Evolutionary conservation across 1,140 invertebrate species (phyloP).

Genomic region (Calosoma granatense): DNA sequence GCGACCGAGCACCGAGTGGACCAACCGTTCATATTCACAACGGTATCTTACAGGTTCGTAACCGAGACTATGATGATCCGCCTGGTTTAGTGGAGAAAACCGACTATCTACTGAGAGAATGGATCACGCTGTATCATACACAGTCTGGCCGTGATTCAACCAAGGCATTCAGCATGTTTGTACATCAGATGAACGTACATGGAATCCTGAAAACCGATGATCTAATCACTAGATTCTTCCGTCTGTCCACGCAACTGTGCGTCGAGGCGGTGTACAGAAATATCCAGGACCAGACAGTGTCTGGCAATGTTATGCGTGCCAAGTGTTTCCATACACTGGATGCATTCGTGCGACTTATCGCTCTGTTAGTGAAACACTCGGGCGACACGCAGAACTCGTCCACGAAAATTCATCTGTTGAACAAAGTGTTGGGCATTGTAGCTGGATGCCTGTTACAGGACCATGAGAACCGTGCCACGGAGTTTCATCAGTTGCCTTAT

Average conservation of each 20-base stretch:
- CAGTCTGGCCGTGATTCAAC: conserved; percentile 73
- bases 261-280: conserved; percentile 87
- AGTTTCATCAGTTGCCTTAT: conserved; percentile 96
- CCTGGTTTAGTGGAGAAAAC: conserved; percentile 91
- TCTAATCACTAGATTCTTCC: conserved; percentile 93
- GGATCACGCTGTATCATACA: conserved; percentile 85
- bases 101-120: conserved; percentile 86
- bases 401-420: conserved; percentile 93
- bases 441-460: conserved; percentile 91
- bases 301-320: conserved; percentile 56
- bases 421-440: conserved; percentile 93
- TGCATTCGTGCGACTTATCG: conserved; percentile 89
- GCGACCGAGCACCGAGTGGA: conserved; percentile 59
- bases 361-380: conserved; percentile 92
- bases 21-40: conserved; percentile 87
- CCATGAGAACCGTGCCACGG: conserved; percentile 63
- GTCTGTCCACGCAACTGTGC: conserved; percentile 93
- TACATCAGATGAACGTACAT: conserved; percentile 92
- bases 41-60: conserved; percentile 72
- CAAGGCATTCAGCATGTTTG: conserved; percentile 90
- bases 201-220: conserved; percentile 97
- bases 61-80: conserved; percentile 87
- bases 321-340: conserved; percentile 95
- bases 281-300: conserved; percentile 43
- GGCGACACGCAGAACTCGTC: conserved; percentile 79